These are phyloP conservation scores for Musca vetustissima DNA, from an alignment of 1,140 invertebrate species.

Conservation along the genomic window DNA sequence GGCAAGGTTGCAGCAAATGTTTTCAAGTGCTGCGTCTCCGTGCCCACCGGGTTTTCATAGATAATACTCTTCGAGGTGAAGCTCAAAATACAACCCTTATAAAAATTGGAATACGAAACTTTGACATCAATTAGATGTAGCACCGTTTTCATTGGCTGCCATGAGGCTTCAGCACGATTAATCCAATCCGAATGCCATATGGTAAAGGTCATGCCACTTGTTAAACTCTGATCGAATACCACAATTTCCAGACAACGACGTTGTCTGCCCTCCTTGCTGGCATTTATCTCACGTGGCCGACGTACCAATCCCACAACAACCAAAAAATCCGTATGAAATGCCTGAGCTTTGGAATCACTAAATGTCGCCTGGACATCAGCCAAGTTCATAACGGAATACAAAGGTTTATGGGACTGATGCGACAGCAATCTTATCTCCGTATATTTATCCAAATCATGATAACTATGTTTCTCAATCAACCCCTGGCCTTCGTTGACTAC, in stretches of 20 bases:
- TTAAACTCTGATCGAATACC: constrained; percentile 55
- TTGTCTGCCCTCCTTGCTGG: constrained; percentile 34
- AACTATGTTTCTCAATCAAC: constrained; percentile 54
- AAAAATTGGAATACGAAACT: constrained; percentile 52
- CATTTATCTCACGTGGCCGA: constrained; percentile 43
- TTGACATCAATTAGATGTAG: constrained; percentile 58
- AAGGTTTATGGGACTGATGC: constrained; percentile 58
- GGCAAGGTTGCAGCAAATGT: constrained; percentile 33
- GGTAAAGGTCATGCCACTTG: constrained; percentile 49
- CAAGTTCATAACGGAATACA: constrained; percentile 48
- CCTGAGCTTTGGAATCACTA: constrained; percentile 15
- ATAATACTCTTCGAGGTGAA: constrained; percentile 51
- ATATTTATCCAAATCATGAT: constrained; percentile 45
- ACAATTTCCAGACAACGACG: constrained; percentile 55
- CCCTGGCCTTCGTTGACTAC: constrained; percentile 61
- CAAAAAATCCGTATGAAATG: constrained; percentile 47
- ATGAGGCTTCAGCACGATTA: constrained; percentile 40
- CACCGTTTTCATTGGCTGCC: constrained; percentile 56
- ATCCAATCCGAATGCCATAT: constrained; percentile 58
- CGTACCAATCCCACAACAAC: constrained; percentile 51
- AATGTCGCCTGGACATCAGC: constrained; percentile 49
- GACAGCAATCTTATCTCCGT: constrained; percentile 39
- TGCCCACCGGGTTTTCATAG: constrained; percentile 54
- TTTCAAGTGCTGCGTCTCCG: constrained; percentile 31
- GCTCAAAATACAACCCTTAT: constrained; percentile 42